Conservation (phyloP, 2,113 vertebrate species). For the Myotis davidii region DNA sequence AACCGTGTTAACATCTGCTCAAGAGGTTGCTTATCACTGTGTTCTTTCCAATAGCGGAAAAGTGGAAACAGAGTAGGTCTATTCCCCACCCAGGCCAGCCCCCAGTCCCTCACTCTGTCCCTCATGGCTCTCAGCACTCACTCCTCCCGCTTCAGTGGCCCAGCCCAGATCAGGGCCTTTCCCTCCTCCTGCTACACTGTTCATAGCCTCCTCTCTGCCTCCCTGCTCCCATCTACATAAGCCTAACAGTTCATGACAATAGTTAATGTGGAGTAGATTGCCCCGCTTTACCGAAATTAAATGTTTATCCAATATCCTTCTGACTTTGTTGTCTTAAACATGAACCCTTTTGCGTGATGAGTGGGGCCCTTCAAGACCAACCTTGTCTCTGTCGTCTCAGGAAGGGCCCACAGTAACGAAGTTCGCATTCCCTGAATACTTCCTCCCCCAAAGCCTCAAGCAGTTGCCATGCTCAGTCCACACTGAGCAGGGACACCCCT, state of each 20-base stretch:
- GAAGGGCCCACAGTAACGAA: not conserved
- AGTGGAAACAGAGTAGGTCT: not conserved
- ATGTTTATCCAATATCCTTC: fast-evolving
- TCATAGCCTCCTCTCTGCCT: no score
- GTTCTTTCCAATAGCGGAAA: no score
- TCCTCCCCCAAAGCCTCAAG: not conserved
- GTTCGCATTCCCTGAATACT: fast-evolving
- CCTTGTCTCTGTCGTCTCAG: not conserved
- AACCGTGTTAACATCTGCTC: not conserved
- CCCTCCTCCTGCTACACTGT: not conserved
- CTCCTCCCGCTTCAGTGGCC: fast-evolving
- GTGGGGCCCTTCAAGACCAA: not conserved
- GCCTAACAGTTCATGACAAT: no score
- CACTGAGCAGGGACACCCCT: no score
- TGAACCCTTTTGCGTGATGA: not conserved
- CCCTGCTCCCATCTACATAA: not conserved
- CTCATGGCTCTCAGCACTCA: no score
- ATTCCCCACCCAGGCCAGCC: not conserved
- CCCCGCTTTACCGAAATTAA: fast-evolving
- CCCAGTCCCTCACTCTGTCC: fast-evolving
- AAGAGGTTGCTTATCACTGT: not conserved
- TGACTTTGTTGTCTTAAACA: not conserved
- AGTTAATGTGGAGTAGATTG: no score
- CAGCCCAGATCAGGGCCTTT: not conserved
- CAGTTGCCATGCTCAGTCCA: not conserved